phyloP scores from a whole-genome alignment of 2,888 invertebrate genomes.

The Syrista parreyssii region DNA sequence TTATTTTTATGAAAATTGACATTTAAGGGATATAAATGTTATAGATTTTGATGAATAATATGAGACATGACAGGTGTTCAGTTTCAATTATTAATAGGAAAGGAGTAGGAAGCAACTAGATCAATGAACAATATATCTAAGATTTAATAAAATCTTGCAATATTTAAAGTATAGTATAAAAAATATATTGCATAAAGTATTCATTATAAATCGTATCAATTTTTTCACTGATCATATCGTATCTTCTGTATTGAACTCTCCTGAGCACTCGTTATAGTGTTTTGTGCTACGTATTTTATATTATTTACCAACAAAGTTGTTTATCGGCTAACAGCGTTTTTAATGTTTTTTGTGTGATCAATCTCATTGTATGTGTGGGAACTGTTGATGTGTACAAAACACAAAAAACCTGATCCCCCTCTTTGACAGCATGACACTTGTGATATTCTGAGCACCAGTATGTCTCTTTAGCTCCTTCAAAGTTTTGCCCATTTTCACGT shows the following conservation, averaged over 20 bases:
- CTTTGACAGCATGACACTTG: constrained; percentile 82
- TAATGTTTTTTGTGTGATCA: constrained; percentile 75
- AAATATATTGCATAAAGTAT: not conserved
- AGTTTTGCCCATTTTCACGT: constrained; percentile 39
- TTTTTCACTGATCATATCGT: not conserved
- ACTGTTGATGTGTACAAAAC: constrained; percentile 79
- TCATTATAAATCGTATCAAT: not conserved
- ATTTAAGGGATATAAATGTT: not conserved
- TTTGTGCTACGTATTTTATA: not conserved
- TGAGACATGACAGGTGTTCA: not conserved
- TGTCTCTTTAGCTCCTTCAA: constrained; percentile 70
- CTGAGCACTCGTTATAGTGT: not conserved
- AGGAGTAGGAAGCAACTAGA: not conserved
- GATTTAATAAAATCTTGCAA: not conserved
- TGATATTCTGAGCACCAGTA: constrained; percentile 90
- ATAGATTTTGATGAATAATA: not conserved
- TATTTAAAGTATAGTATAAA: not conserved
- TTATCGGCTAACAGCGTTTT: constrained; percentile 75
- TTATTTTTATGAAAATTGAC: not conserved
- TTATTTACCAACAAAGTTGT: constrained; percentile 75
- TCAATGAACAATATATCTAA: not conserved
- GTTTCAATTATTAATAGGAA: not conserved
- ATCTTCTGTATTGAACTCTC: not conserved
- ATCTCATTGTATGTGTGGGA: constrained; percentile 81
- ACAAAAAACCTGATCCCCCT: constrained; percentile 77